phyloP scores from a whole-genome alignment of 2,113 vertebrate genomes.

The Toxotes chatareus region DNA sequence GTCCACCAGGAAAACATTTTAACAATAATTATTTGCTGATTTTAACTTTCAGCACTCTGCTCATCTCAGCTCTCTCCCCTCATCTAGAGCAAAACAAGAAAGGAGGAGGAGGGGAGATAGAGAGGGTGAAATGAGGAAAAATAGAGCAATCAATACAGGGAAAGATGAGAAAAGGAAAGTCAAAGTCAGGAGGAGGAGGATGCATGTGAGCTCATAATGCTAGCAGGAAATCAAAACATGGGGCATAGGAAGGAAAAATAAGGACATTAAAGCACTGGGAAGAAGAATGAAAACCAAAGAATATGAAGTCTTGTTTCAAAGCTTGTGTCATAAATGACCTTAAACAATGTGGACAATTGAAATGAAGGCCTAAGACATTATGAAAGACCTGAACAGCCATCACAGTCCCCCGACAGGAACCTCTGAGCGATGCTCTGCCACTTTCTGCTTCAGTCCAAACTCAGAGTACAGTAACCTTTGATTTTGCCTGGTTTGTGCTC shows the following conservation, averaged over 20 bases:
- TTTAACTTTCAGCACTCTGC: conserved; percentile 40
- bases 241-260: conserved; percentile 18
- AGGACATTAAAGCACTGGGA: conserved; percentile 45
- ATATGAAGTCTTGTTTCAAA: conserved; percentile 41
- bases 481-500: conserved; percentile 64
- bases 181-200: conserved; percentile 37
- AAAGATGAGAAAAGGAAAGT: conserved; percentile 55
- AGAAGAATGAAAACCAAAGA: conserved; percentile 44
- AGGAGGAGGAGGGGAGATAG: background rate
- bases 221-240: conserved; percentile 55
- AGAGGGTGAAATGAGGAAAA: conserved; percentile 35
- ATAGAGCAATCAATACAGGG: conserved; percentile 61
- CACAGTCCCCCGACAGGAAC: conserved; percentile 30
- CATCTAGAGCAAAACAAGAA: conserved; percentile 45
- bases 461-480: conserved; percentile 52
- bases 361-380: conserved; percentile 60
- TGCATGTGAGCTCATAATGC: conserved; percentile 48
- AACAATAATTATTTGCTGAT: conserved; percentile 68
- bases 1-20: conserved; percentile 88
- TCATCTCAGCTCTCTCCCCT: conserved; percentile 30
- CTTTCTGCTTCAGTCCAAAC: conserved; percentile 48
- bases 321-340: conserved; percentile 21
- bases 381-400: conserved; percentile 66
- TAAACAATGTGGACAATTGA: conserved; percentile 51
- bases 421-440: conserved; percentile 27